Conservation (phyloP, 2,797 vertebrate genomes). For the Pygocentrus nattereri region DNA sequence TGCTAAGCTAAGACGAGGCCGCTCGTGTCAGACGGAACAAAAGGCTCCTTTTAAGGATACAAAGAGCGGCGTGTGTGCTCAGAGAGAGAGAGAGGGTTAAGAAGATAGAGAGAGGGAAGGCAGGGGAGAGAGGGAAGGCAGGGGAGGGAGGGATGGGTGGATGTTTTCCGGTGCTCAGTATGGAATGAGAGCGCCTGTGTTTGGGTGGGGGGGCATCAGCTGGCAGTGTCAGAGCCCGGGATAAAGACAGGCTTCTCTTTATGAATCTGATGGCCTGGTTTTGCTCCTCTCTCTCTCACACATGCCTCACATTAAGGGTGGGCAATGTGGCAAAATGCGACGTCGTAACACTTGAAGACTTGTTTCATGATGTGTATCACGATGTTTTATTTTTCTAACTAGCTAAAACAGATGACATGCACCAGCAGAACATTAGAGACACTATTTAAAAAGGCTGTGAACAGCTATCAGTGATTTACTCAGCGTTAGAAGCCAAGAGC, state of each 20-base stretch:
- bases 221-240: slow-evolving; percentile 62
- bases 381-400: too few species aligned
- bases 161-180: slow-evolving; percentile 62
- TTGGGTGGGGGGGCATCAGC: slow-evolving; percentile 63
- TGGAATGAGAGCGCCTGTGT: slow-evolving; percentile 67
- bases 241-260: slow-evolving; percentile 62
- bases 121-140: too few species aligned
- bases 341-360: neutral
- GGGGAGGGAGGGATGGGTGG: slow-evolving; percentile 36
- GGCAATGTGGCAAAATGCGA: neutral
- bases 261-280: slow-evolving; percentile 51
- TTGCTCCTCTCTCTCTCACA: neutral
- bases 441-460: too few species aligned
- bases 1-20: neutral
- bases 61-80: slow-evolving; percentile 30
- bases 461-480: too few species aligned
- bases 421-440: too few species aligned
- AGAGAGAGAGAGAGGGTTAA: slow-evolving; percentile 15
- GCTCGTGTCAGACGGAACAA: slow-evolving; percentile 31
- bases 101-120: slow-evolving; percentile 41
- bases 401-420: too few species aligned
- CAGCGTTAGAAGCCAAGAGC: too few species aligned
- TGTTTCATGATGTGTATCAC: neutral
- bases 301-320: neutral
- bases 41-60: slow-evolving; percentile 66